Evolutionary conservation across 2,888 invertebrate genomes (phyloP).

Genomic region (Diogma glabrata): DNA sequence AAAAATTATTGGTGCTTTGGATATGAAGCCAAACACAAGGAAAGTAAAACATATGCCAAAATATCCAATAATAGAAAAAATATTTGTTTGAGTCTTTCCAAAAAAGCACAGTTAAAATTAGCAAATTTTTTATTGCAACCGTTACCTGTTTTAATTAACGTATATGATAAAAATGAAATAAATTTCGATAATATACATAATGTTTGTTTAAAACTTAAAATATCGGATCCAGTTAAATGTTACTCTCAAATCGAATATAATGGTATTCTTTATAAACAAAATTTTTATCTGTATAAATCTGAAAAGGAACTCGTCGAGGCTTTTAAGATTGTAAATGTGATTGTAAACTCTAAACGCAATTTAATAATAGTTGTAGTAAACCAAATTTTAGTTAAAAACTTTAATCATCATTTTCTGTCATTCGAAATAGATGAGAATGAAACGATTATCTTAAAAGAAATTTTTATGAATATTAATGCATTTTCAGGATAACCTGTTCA

Average conservation of each 20-base stretch:
- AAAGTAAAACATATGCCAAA: constrained; percentile 11
- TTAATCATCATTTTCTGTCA: neutral
- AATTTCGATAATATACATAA: neutral
- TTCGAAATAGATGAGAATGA: constrained; percentile 3
- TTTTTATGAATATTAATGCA: neutral
- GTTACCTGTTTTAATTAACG: neutral
- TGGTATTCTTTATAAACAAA: neutral
- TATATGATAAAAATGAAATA: neutral
- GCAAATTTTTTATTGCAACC: neutral
- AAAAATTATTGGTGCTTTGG: constrained; percentile 11
- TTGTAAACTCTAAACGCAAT: neutral
- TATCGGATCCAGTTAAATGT: neutral
- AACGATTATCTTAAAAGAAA: neutral
- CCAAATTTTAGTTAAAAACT: neutral
- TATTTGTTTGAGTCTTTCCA: neutral
- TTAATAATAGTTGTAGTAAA: constrained; percentile 1
- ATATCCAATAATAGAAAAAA: constrained; percentile 10
- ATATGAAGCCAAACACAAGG: constrained; percentile 13
- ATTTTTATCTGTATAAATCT: neutral
- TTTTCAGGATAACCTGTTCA: neutral
- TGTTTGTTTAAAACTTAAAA: too few species aligned
- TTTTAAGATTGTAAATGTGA: neutral
- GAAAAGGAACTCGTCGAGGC: neutral
- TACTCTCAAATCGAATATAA: constrained; percentile 2
- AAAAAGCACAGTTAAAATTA: neutral